Evolutionary conservation across 2,888 invertebrate species (phyloP).

Genomic region (Mythimna lalbum): DNA sequence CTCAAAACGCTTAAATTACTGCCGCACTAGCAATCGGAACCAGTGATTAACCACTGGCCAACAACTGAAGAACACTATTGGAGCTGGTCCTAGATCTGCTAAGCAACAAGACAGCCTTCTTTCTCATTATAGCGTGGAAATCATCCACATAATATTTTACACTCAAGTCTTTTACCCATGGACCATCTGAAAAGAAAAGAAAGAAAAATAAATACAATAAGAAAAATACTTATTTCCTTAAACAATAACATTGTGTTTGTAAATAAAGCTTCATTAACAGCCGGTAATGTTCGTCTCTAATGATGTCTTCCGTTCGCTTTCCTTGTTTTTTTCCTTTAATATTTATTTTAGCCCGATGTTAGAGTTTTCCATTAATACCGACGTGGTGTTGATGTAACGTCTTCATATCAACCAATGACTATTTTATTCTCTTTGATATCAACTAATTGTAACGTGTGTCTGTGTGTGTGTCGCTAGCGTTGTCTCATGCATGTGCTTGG

Average conservation of each 20-base stretch:
- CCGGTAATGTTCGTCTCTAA: constrained; percentile 38
- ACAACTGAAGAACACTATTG: too few relatives aligned
- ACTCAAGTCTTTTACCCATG: background rate
- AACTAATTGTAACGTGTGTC: background rate
- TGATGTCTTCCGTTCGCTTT: constrained; percentile 31
- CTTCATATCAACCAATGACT: background rate
- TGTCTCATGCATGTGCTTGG: too few relatives aligned
- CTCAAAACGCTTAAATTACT: too few relatives aligned
- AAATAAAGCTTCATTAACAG: constrained; percentile 46
- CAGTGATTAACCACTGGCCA: too few relatives aligned
- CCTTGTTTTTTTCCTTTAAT: constrained; percentile 33
- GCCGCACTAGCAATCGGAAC: too few relatives aligned
- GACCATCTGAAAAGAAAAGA: background rate
- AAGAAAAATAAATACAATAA: background rate
- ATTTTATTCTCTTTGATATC: too few relatives aligned
- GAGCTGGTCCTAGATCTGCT: too few relatives aligned
- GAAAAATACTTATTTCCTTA: constrained; percentile 5
- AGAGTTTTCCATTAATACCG: background rate
- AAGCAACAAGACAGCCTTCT: too few relatives aligned
- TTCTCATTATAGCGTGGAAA: too few relatives aligned
- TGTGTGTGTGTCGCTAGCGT: too few relatives aligned
- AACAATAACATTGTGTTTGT: constrained; percentile 36
- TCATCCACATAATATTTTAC: background rate
- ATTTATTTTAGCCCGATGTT: constrained; percentile 22
- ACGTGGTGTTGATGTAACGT: background rate